phyloP scores from a whole-genome alignment of 2,888 invertebrate genomes.

The Callinectes sapidus region DNA sequence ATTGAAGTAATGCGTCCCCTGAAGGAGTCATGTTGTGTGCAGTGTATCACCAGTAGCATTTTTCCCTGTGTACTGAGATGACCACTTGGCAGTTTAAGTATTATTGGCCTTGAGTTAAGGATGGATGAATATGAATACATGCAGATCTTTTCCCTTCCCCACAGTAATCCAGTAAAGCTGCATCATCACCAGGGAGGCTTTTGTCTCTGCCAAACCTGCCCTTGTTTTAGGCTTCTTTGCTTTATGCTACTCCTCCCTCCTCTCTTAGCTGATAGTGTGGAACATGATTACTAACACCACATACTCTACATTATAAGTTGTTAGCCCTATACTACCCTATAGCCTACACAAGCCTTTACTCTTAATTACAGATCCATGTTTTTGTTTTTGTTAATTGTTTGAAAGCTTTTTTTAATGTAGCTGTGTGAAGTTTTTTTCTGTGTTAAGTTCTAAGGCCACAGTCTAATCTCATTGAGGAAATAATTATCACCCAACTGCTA shows the following conservation, averaged over 20 bases:
- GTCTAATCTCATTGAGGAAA: not conserved
- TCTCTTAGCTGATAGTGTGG: slow-evolving; percentile 27
- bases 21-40: not conserved
- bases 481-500: not conserved
- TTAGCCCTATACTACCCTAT: not conserved
- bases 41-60: not conserved
- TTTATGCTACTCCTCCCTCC: not conserved
- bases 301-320: slow-evolving; percentile 14
- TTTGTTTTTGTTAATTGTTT: not conserved
- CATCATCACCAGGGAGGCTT: slow-evolving; percentile 41
- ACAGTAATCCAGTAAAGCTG: slow-evolving; percentile 44
- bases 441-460: slow-evolving; percentile 5
- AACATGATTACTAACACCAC: not conserved
- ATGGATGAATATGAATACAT: slow-evolving; percentile 26
- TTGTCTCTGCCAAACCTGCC: slow-evolving; percentile 7
- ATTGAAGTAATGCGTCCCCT: not conserved
- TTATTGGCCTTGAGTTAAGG: not conserved
- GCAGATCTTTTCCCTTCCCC: slow-evolving; percentile 38
- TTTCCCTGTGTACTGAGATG: not conserved
- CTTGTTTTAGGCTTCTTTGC: slow-evolving; percentile 30
- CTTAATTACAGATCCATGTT: not conserved
- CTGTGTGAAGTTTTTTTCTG: not conserved
- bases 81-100: not conserved
- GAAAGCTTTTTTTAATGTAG: slow-evolving; percentile 10
- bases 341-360: slow-evolving; percentile 12